phyloP scores from a whole-genome alignment of 2,797 vertebrate species.

The Lutjanus argentimaculatus region DNA sequence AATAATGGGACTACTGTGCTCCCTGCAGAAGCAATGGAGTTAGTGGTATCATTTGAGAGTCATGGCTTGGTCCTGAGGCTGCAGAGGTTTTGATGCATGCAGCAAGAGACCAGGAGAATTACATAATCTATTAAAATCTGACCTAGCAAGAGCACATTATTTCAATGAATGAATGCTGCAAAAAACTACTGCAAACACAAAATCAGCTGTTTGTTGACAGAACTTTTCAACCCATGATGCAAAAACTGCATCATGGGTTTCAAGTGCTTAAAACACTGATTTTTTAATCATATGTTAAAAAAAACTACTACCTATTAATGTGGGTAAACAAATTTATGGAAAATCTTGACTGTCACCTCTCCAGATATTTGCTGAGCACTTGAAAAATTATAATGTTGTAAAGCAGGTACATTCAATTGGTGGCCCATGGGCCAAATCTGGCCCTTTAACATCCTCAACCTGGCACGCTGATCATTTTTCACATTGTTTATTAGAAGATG shows the following conservation, averaged over 20 bases:
- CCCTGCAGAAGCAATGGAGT: constrained; percentile 18
- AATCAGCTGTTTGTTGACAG: neutral
- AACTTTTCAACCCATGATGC: neutral
- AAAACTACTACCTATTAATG: neutral
- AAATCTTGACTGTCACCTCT: too few species aligned
- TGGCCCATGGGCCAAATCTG: too few species aligned
- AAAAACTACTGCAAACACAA: neutral
- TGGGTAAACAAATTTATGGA: neutral
- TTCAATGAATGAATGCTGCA: neutral
- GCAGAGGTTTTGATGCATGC: neutral
- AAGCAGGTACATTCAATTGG: too few species aligned
- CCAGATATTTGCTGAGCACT: too few species aligned
- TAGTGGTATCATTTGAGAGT: constrained; percentile 74
- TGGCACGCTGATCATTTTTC: too few species aligned
- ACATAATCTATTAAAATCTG: neutral
- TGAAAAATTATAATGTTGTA: too few species aligned
- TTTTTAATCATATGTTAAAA: neutral
- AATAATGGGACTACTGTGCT: constrained; percentile 65
- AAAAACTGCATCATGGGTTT: too few species aligned
- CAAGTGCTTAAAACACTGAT: neutral
- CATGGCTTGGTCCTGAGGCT: constrained; percentile 64
- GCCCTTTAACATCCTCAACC: too few species aligned
- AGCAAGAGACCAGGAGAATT: neutral
- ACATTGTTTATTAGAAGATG: too few species aligned
- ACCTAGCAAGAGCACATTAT: neutral